A percentile compares a stretch with the other conserved stretches of the same genome.
phyloP scores from a whole-genome alignment of 1,140 invertebrate genomes.

The Lanistes nyassanus region DNA sequence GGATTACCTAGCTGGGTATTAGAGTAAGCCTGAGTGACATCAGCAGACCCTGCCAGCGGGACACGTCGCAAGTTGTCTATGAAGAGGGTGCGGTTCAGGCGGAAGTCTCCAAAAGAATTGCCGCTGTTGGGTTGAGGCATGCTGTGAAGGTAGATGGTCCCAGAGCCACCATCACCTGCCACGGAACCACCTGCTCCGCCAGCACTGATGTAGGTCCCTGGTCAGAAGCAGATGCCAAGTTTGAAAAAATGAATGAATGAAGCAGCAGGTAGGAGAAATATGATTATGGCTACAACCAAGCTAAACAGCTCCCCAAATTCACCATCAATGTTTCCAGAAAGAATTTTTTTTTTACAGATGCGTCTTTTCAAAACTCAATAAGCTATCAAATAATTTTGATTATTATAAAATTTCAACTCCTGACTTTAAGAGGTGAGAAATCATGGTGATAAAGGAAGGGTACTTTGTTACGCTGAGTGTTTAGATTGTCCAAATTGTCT shows the following conservation, averaged over 20 bases:
- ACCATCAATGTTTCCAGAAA: neutral
- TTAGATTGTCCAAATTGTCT: neutral
- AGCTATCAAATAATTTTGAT: no score
- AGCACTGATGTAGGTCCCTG: constrained; percentile 45
- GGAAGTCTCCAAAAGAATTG: constrained; percentile 28
- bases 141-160: constrained; percentile 53
- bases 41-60: constrained; percentile 34
- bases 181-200: constrained; percentile 39
- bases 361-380: neutral
- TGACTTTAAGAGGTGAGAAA: neutral
- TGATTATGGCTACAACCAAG: neutral
- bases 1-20: constrained; percentile 8
- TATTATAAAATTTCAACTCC: no score
- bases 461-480: neutral
- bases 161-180: constrained; percentile 52
- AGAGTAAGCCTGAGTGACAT: constrained; percentile 40
- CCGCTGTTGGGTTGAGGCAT: constrained; percentile 30
- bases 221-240: neutral
- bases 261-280: neutral
- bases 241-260: neutral
- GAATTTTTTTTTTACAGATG: neutral
- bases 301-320: neutral
- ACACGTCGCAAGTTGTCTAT: constrained; percentile 42
- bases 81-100: constrained; percentile 47
- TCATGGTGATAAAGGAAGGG: neutral